Conservation (phyloP, 2,888 invertebrate genomes). For the Nyleta sp. region DNA sequence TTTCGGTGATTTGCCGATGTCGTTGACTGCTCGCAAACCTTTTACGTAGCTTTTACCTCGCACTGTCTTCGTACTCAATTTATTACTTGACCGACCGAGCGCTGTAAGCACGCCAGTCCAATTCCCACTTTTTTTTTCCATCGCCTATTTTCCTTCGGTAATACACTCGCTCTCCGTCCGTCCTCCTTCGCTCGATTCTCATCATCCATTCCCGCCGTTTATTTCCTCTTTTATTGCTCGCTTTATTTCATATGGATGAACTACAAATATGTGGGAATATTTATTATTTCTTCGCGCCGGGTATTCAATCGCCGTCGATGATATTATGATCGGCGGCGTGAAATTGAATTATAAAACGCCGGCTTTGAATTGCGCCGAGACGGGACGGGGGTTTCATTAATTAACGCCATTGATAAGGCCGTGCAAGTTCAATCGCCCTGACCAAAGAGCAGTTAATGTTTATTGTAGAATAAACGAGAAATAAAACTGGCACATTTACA, state of each 20-base stretch:
- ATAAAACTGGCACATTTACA: too few relatives aligned
- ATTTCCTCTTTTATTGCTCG: constrained; percentile 46
- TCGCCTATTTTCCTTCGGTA: constrained; percentile 42
- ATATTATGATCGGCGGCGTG: too few relatives aligned
- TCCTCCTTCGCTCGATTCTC: constrained; percentile 18
- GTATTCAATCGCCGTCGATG: too few relatives aligned
- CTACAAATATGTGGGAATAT: constrained; percentile 34
- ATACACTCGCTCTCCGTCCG: constrained; percentile 27
- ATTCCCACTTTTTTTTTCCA: constrained; percentile 46
- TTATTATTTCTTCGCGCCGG: constrained; percentile 10
- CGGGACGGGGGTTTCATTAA: too few relatives aligned
- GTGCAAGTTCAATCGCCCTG: too few relatives aligned
- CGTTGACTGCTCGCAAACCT: constrained; percentile 41
- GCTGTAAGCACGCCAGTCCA: constrained; percentile 44
- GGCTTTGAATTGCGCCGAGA: too few relatives aligned
- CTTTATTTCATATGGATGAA: constrained; percentile 50
- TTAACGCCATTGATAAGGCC: too few relatives aligned
- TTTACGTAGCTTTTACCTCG: constrained; percentile 37
- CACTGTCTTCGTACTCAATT: constrained; percentile 43
- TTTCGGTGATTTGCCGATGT: constrained; percentile 44
- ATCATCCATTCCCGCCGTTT: constrained; percentile 32
- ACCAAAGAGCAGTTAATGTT: too few relatives aligned
- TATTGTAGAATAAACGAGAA: too few relatives aligned
- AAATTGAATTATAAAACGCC: too few relatives aligned
- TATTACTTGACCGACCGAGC: constrained; percentile 51